Evolutionary conservation across 2,797 vertebrate species (phyloP).

Genomic region (Pristis pectinata): DNA sequence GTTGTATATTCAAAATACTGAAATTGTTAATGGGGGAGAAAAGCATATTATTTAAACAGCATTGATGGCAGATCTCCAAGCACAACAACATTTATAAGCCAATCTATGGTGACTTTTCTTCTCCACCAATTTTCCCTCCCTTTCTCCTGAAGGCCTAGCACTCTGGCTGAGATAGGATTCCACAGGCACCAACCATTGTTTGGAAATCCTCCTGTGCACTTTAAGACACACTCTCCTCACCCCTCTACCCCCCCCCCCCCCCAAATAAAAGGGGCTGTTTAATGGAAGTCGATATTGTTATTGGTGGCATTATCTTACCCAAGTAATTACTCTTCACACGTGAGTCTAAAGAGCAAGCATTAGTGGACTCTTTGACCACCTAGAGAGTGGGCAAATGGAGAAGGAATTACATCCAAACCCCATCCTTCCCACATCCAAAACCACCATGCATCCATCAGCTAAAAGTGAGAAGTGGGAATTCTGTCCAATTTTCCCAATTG

Average conservation of each 20-base stretch:
- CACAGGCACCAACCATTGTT: background rate
- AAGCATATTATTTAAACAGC: background rate
- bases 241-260: too few species aligned
- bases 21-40: slow-evolving; percentile 38
- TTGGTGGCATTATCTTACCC: background rate
- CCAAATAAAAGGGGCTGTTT: too few species aligned
- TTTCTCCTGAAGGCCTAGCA: background rate
- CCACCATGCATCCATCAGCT: background rate
- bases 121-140: background rate
- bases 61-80: background rate
- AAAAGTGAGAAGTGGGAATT: background rate
- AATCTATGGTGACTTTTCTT: background rate
- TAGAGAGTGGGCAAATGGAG: background rate
- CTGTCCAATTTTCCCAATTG: background rate
- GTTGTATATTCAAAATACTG: slow-evolving; percentile 89
- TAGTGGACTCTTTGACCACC: background rate
- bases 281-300: too few species aligned
- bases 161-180: background rate
- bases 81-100: background rate
- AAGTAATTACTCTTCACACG: background rate
- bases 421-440: background rate
- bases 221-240: too few species aligned
- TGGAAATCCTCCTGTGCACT: too few species aligned
- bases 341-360: background rate
- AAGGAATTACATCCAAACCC: background rate